Base-by-base conservation (phyloP, 2,797 vertebrate species). In the Anabas testudineus region DNA sequence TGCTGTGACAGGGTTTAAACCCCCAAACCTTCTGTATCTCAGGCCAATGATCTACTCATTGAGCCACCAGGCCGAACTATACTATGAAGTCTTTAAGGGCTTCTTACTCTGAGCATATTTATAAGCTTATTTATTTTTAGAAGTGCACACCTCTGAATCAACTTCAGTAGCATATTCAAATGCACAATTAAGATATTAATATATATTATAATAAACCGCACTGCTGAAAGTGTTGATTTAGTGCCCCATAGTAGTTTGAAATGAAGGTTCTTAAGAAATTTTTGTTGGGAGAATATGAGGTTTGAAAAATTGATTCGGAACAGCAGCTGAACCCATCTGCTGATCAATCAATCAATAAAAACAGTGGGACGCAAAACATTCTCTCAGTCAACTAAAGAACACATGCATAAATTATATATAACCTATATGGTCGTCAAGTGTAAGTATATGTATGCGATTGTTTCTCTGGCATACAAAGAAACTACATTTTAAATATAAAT, bases 261-360 rank as follows among this genome's bases (percentile, higher is more conserved):
- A 83, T 80, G 21, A 32, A 60, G 57, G 56, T 67, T 65, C 70
- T 86, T 75, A 80, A 83, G 72, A 51, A 74, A 63, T 81, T 81
- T 51, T 70, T 79, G 71, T 74, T 51, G 61, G 32, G 51, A 72
- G 71, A 76, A 84, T 80, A n/a, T n/a, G n/a, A n/a, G n/a, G n/a
- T n/a, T n/a, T n/a, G n/a, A n/a, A n/a, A n/a, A n/a, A n/a, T n/a
- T 76, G 57, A 88, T 86, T 86, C 76, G 67, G 78, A 66, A 78
- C 73, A 74, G 69, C 46, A 49, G 62, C 73, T 75, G 48, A 71
- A 75, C 81, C 81, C 76, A 67, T 86, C 80, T 78, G 71, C 77
- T 83, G 76, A 87, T 89, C 85, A 87, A 60, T 81, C 84, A 83
- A 89, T 88, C 62, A 89, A 87, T n/a, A 74, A 78, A 61, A 74